Evolutionary conservation across 2,113 vertebrate genomes (phyloP).

Genomic region (Halcyon senegalensis): DNA sequence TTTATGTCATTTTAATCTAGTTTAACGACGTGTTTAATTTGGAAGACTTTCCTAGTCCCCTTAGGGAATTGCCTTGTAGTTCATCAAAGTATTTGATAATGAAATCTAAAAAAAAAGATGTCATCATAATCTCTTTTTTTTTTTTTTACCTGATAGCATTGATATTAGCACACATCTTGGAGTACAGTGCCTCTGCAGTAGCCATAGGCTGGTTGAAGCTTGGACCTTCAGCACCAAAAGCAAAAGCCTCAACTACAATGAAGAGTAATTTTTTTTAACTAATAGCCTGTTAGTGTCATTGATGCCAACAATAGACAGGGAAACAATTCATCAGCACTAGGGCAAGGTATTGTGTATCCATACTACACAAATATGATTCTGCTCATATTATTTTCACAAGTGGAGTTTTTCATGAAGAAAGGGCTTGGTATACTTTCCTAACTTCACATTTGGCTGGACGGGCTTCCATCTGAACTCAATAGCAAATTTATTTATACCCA

Average conservation of each 20-base stretch:
- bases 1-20: constrained; percentile 59
- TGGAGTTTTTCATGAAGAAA: background rate
- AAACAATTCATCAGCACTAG: background rate
- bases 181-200: background rate
- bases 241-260: background rate
- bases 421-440: background rate
- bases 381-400: background rate
- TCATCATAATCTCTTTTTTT: background rate
- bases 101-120: background rate
- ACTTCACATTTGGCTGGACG: background rate
- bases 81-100: background rate
- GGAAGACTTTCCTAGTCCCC: constrained; percentile 17
- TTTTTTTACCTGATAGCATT: background rate
- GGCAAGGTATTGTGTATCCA: background rate
- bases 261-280: background rate
- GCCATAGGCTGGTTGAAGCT: background rate
- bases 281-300: background rate
- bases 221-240: background rate
- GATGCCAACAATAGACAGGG: background rate
- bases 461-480: background rate
- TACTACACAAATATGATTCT: background rate
- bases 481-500: background rate
- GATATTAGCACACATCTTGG: background rate
- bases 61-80: constrained; percentile 34
- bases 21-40: constrained; percentile 58